Evolutionary conservation across 2,797 vertebrate genomes (phyloP).

Genomic region (Neoniphon sammara): DNA sequence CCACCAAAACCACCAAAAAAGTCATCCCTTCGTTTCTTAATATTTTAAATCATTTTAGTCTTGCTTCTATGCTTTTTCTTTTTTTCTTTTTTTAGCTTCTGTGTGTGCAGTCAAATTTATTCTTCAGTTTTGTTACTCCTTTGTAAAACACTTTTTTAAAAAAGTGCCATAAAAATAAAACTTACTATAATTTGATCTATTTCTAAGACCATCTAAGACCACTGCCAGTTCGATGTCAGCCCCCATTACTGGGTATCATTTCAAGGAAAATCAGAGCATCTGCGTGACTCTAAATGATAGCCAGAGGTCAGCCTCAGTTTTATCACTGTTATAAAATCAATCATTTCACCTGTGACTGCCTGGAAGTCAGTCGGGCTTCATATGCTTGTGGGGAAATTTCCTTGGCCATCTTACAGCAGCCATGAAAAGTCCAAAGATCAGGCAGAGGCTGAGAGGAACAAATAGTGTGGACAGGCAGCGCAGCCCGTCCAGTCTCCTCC

Average conservation of each 20-base stretch:
- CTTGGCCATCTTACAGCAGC: neutral
- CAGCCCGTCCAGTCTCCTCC: slow-evolving; percentile 48
- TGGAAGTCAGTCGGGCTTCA: neutral
- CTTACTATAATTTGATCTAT: too few relatives aligned
- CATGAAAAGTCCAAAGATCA: slow-evolving; percentile 77
- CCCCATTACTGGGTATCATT: too few relatives aligned
- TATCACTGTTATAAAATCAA: slow-evolving; percentile 27
- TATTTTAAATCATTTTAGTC: too few relatives aligned
- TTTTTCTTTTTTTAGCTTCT: too few relatives aligned
- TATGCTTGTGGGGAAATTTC: neutral
- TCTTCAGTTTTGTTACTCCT: too few relatives aligned
- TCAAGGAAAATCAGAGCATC: neutral
- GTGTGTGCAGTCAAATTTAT: too few relatives aligned
- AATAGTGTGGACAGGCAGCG: slow-evolving; percentile 30
- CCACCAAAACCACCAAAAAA: too few relatives aligned
- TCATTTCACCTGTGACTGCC: neutral
- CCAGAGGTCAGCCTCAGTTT: neutral
- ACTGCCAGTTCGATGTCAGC: neutral
- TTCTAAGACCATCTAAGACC: too few relatives aligned
- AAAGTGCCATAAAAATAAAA: too few relatives aligned
- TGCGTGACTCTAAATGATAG: slow-evolving; percentile 23
- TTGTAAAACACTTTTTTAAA: too few relatives aligned
- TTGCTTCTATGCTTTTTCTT: too few relatives aligned
- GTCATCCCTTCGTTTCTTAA: too few relatives aligned
- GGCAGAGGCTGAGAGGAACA: slow-evolving; percentile 1